Base-by-base conservation (phyloP, 2,797 vertebrate genomes). In the Gouania willdenowi region DNA sequence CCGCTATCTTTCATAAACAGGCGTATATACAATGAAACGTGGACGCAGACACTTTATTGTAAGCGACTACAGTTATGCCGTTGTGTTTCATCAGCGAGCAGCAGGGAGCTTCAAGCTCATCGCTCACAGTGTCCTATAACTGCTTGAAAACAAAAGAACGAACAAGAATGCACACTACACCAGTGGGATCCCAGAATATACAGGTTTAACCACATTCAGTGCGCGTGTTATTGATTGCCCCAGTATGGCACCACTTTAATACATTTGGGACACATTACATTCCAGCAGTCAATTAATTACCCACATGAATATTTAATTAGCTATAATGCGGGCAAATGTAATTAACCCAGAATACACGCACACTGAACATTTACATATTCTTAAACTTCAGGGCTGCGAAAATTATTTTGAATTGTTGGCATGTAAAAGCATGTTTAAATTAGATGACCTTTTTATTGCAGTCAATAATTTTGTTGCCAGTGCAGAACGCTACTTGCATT, bases 101-200 rank as follows among this genome's bases (percentile, higher is more conserved):
- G 58, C 32, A 38, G 49, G 62, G 29, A 57, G 59, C 20, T 36
- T 60, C 53, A 35, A 56, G 45, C 53, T 57, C 68, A 81, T 76
- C 42, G 22, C 41, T 81, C 75, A 79, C 13, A 26, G 35, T 77
- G 79, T 36, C 71, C 81, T 71, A 26, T 20, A 82, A 71, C 64
- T 84, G 71, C 67, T 67, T 44, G 23, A 68, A 49, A 41, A 12
- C 16, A 31, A 24, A 47, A 13, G n/a, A n/a, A n/a, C n/a, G n/a
- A n/a, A 38, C 7, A 10, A 24, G 38, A 27, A 25, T 31, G 30
- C 22, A 24, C 52, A 43, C 27, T 9, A 26, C 31, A 39, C 15
- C 45, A 29, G 57, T 39, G 56, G 41, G 26, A 41, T 28, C 55
- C 24, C 17, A 30, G 23, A 51, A 38, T 8, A 3, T 47, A 11